A percentile compares a stretch with the other conserved stretches of the same genome.
Evolutionary conservation across 2,113 vertebrate species (phyloP).

Genomic region (Opisthocomus hoazin): DNA sequence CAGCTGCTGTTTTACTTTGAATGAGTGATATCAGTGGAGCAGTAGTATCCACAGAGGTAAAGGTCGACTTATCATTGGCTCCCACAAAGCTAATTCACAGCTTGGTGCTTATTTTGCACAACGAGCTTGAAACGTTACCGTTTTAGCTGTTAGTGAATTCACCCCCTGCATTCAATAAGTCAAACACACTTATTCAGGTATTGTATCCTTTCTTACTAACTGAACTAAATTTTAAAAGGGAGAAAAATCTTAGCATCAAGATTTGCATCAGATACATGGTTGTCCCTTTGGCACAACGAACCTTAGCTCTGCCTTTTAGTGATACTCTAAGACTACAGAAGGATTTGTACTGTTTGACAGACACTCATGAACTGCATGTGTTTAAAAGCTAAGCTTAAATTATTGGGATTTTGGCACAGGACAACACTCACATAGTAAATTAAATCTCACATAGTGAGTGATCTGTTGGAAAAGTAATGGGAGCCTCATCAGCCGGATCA

Average conservation of each 20-base stretch:
- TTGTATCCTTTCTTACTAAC: too few species aligned
- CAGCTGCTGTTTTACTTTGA: neutral
- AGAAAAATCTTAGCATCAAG: neutral
- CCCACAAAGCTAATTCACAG: neutral
- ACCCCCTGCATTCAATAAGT: neutral
- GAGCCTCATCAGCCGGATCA: neutral
- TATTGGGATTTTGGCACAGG: neutral
- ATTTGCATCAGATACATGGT: neutral
- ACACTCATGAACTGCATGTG: rapidly evolving
- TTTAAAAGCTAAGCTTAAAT: neutral
- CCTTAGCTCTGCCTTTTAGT: neutral
- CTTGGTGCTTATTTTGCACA: neutral
- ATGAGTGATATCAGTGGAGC: neutral
- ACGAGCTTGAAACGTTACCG: neutral
- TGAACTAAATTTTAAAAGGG: neutral
- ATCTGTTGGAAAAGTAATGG: neutral
- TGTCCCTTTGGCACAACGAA: neutral
- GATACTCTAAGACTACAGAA: neutral
- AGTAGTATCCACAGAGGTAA: neutral
- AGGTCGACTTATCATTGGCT: neutral
- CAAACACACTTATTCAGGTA: neutral
- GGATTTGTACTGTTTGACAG: rapidly evolving
- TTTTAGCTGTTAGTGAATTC: neutral
- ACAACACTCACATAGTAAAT: neutral
- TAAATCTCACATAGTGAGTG: neutral